These are phyloP conservation scores for Diploscapter pachys DNA, from an alignment of 1,140 invertebrate genomes.

Conservation along the genomic window DNA sequence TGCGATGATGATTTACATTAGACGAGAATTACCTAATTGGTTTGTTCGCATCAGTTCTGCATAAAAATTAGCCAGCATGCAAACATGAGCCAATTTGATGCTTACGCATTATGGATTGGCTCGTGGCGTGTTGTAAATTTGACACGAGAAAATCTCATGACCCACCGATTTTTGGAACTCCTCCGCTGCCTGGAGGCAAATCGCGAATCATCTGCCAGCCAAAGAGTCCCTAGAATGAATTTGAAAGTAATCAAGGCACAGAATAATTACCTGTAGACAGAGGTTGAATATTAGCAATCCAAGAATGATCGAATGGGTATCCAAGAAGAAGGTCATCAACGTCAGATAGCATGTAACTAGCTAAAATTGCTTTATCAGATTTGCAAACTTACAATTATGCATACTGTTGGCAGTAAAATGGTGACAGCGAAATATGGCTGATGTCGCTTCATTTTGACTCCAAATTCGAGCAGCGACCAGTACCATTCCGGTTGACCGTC, in stretches of 20 bases:
- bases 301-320: conserved; percentile 30
- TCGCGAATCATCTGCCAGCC: conserved; percentile 41
- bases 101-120: conserved; percentile 35
- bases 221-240: conserved; percentile 23
- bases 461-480: conserved; percentile 55
- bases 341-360: conserved; percentile 39
- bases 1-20: conserved; percentile 18
- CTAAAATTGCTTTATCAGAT: conserved; percentile 27
- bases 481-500: conserved; percentile 50
- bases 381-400: conserved; percentile 7
- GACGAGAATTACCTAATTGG: conserved; percentile 37
- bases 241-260: too few relatives aligned
- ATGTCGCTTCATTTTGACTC: conserved; percentile 47
- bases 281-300: conserved; percentile 40
- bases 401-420: conserved; percentile 48
- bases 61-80: conserved; percentile 17
- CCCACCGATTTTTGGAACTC: conserved; percentile 45
- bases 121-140: conserved; percentile 19
- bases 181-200: conserved; percentile 46
- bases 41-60: conserved; percentile 19
- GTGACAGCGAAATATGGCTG: conserved; percentile 48
- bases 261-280: conserved; percentile 30
- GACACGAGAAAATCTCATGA: background rate
- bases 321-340: conserved; percentile 47
- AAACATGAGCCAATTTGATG: conserved; percentile 23